Base-by-base conservation (phyloP, 2,888 invertebrate genomes). In the Helicoverpa assulta region DNA sequence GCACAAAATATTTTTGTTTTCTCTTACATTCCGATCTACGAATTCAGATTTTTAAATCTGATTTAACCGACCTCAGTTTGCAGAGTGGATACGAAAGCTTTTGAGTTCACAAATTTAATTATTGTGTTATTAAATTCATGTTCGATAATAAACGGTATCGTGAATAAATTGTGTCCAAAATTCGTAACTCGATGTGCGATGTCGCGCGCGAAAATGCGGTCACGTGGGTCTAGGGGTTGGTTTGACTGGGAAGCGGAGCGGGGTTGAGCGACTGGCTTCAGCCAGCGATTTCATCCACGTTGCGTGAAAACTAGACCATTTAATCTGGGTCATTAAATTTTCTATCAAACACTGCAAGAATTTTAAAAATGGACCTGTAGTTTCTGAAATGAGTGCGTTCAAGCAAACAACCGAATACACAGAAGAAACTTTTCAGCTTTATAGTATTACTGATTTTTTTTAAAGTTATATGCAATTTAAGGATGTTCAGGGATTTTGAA, bases 171-270 rank as follows among this genome's bases (percentile, higher is more conserved):
- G 80, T 87, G 82, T 82, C 80, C 85, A 69, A 87, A 88, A 85
- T 87, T 87, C 80, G 85, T 86, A 84, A 87, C 82, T 84, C 83
- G 87, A 89, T 89, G 89, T 86, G 84, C 73, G 76, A 75, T 68
- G 60, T 80, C 67, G 67, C 81, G 87, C 84, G 85, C 83, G 81
- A 85, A 84, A 89, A 86, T 80, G 88, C 84, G 88, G 88, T 89
- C 88, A 85, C 87, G 88, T 85, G 87, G 8, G 81, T 81, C 29
- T 68, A 33, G 69, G 79, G 84, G 60, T 18, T 29, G 2, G 67
- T 14, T 58, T 21, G n/a, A 8, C 40, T 72, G 33, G 40, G 18
- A 12, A 76, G 70, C 66, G 58, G 51, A 72, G 76, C 78, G 75
- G 40, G n/a, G n/a, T 18, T 1, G 6, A 29, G 4, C 10, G 16